A percentile compares a stretch with the other conserved stretches of the same genome.
These are phyloP conservation scores for Gobionotothen gibberifrons DNA, from an alignment of 2,797 vertebrate species.

Conservation along the genomic window DNA sequence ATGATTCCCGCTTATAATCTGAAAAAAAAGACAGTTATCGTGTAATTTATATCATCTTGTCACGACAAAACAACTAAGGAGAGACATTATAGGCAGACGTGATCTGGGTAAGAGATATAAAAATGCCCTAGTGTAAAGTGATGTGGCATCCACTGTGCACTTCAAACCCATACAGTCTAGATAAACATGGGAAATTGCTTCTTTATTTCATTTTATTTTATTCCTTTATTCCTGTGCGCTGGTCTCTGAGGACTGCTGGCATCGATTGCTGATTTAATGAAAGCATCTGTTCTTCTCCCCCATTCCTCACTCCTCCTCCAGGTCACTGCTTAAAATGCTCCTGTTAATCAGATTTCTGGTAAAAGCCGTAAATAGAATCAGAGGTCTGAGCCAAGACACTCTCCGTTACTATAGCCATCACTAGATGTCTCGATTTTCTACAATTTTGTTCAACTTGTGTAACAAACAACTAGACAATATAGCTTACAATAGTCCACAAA, in stretches of 20 bases:
- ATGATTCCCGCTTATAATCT: conserved; percentile 30
- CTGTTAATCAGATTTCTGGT: conserved; percentile 85
- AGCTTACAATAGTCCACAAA: no score
- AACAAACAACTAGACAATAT: not conserved
- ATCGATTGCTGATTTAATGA: conserved; percentile 87
- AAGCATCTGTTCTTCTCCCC: conserved; percentile 77
- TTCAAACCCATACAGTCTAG: conserved; percentile 61
- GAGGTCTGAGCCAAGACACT: conserved; percentile 70
- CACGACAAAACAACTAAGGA: conserved; percentile 26
- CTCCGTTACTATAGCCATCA: conserved; percentile 43
- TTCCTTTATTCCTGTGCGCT: conserved; percentile 68
- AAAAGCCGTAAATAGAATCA: conserved; percentile 83
- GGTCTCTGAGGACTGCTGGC: conserved; percentile 77
- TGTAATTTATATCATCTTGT: conserved; percentile 39
- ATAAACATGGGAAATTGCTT: conserved; percentile 75
- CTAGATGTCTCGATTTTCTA: conserved; percentile 32
- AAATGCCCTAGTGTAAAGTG: conserved; percentile 27
- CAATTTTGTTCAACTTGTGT: conserved; percentile 24
- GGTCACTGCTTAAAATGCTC: conserved; percentile 84
- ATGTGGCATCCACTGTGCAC: conserved; percentile 50
- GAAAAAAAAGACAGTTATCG: conserved; percentile 34
- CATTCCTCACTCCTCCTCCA: conserved; percentile 76
- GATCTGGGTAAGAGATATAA: conserved; percentile 19
- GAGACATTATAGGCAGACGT: not conserved
- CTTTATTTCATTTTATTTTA: conserved; percentile 77